These are phyloP conservation scores for Brachyhypopomus occidentalis DNA, from an alignment of 2,113 vertebrate genomes.

Conservation along the genomic window DNA sequence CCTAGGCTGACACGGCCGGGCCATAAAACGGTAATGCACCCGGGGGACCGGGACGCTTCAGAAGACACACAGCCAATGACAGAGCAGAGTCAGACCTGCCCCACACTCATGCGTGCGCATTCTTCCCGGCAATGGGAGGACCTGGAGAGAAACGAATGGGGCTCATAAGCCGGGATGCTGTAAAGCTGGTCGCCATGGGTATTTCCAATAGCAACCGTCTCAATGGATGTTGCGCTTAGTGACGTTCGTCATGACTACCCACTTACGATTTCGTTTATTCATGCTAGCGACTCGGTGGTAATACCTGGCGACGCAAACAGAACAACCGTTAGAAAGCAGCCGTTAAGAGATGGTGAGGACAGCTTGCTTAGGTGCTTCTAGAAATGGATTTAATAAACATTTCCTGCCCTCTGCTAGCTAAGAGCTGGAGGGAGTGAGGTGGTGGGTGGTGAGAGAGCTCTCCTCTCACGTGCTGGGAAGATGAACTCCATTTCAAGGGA, in stretches of 20 bases:
- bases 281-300: no score
- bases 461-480: not conserved
- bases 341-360: not conserved
- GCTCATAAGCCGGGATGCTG: not conserved
- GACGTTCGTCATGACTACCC: not conserved
- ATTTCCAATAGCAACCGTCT: not conserved
- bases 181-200: not conserved
- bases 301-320: not conserved
- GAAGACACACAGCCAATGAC: not conserved
- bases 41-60: not conserved
- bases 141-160: no score
- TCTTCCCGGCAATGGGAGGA: not conserved
- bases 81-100: not conserved
- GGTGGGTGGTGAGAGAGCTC: not conserved
- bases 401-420: not conserved
- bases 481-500: conserved; percentile 26
- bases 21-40: conserved; percentile 33
- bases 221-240: not conserved
- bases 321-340: not conserved
- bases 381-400: not conserved
- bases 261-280: no score
- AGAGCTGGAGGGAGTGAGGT: not conserved
- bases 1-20: conserved; percentile 19
- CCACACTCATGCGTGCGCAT: not conserved
- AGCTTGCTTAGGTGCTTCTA: not conserved